Base-by-base conservation (phyloP, 2,888 invertebrate genomes). In the Nomada fabriciana region DNA sequence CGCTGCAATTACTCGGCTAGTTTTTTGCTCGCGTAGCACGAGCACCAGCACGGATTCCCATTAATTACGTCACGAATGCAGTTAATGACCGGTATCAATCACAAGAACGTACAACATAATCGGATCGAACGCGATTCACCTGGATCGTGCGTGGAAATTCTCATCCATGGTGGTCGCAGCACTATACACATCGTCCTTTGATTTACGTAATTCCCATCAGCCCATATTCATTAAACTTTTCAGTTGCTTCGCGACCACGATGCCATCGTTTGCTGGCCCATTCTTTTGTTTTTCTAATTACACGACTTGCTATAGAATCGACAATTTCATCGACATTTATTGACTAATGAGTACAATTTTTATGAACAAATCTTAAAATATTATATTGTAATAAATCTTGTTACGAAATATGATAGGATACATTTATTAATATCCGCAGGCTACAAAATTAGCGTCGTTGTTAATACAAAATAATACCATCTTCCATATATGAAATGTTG, bases 111-210 rank as follows among this genome's bases (percentile, higher is more conserved):
- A 79, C 68, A 76, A 76, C 61, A 65, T 82, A 83, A 82, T 82
- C 82, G 83, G 65, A 57, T 25, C 59, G 74, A 70, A 64, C 77
- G 63, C 77, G 77, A 75, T 82, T 50, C 70, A 43, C 69, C 63
- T 59, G 75, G 80, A 87, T 85, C 85, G 80, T 73, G 74, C 83
- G 85, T 81, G 81, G 81, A 87, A 85, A 87, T 80, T 80, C 76
- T 74, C 85, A 75, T 76, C 59, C 80, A 82, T 76, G 80, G 82
- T 81, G 85, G 84, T 85, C 85, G 74, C 82, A 78, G 42, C 59
- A 65, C 50, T 60, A 74, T 75, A 61, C 43, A 55, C 42, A 55
- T 57, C 59, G 69, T 64, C 64, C 67, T 82, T 82, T 87, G 76
- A 85, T 86, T 71, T 67, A 68, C 74, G 57, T 69, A 63, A 69